Evolutionary conservation across 2,797 vertebrate species (phyloP), one percentile per base, ranked within the genome.

Genomic region (Allobates femoralis): DNA sequence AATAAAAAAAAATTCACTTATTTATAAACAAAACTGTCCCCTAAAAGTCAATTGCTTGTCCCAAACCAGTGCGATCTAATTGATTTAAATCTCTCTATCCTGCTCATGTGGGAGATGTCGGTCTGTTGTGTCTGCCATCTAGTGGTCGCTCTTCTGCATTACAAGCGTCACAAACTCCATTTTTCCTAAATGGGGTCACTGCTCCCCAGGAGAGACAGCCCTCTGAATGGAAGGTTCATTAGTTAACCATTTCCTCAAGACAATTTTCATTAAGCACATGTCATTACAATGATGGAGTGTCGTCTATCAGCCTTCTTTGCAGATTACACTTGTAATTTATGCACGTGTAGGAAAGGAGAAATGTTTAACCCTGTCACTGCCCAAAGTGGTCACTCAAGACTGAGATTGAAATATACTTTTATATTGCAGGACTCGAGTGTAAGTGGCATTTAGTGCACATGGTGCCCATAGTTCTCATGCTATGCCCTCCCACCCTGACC

Each of bases 81-180:
- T 53, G 18, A n/a, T 76, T 53, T 30, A 74, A 1, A 74, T 51
- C 15, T 18, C 15, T 53, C 3, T 12, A 1, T 26, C 3, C 1
- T 26, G 6, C n/a, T 7, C 26, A 14, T 11, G 12, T 34, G 28
- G 30, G 26, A 30, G 8, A 37, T 69, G 79, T 51, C 21, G 60
- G 51, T 92, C 91, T 86, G 90, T 93, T 85, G 93, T 91, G 58
- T 89, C 91, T 96, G 96, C 95, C 96, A 95, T 95, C 97, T 96
- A 90, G 94, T 94, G 97, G 96, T 79, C 28, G 94, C 71, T 26
- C 71, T 15, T 16, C 0, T 74, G 41, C n/a, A 74, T 34, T 91
- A 92, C 94, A 93, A 30, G 64, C 73, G 82, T 87, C 15, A 76
- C 60, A 76, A 53, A 77, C 81, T 90, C 56, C 88, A 83, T 73